Conservation (phyloP, 1,140 invertebrate species). For the Caenorhabditis inopinata region DNA sequence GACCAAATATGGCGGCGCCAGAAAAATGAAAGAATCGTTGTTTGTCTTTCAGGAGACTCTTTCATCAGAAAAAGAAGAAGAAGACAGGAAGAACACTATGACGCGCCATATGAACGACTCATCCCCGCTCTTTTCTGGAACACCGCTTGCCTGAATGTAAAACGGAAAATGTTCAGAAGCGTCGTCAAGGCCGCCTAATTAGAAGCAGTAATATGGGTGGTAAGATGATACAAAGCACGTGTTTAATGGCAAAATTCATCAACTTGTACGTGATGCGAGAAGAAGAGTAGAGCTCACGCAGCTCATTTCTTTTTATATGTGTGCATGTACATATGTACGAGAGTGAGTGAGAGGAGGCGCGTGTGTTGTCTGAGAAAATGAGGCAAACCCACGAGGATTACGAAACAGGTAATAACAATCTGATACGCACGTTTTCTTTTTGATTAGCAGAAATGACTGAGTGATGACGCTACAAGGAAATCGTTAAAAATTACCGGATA, state of each 20-base stretch:
- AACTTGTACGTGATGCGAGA: not conserved
- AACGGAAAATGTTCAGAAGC: not conserved
- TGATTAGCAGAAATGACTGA: not conserved
- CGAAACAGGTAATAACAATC: not conserved
- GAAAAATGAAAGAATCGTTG: not conserved
- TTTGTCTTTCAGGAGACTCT: constrained; percentile 17
- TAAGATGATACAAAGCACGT: constrained; percentile 24
- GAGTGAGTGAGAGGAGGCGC: not conserved
- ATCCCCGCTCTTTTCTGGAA: too few species aligned
- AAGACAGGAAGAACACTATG: too few species aligned
- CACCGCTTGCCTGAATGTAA: too few species aligned
- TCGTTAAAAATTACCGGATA: too few species aligned
- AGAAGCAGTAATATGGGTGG: not conserved
- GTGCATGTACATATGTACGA: constrained; percentile 21
- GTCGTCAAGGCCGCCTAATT: not conserved
- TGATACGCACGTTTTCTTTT: not conserved
- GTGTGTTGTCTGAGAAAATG: not conserved
- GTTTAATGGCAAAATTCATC: constrained; percentile 27
- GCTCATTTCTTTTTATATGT: constrained; percentile 28
- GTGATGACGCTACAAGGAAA: too few species aligned
- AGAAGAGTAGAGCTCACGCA: not conserved
- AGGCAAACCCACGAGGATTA: not conserved
- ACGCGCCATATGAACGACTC: too few species aligned
- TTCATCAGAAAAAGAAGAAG: not conserved
- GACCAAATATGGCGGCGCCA: constrained; percentile 1